Base-by-base conservation (phyloP, 1,140 invertebrate species). In the Aricia agestis region DNA sequence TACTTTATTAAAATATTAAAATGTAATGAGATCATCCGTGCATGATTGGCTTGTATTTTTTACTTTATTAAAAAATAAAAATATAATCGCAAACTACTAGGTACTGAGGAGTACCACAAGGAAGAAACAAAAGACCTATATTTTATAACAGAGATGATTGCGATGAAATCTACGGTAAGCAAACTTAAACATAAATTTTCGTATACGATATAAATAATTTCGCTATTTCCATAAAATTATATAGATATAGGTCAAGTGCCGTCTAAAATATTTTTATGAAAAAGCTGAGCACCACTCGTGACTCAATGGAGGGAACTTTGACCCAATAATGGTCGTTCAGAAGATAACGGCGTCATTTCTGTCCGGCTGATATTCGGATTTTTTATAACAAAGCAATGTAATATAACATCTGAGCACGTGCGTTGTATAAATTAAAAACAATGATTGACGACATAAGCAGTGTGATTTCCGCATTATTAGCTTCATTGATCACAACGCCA, bases 331-430 rank as follows among this genome's bases (percentile, higher is more conserved):
- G 0, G 18, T 13, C 19, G 59, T 11, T 19, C 59, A 25, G 18
- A 25, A 63, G 59, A 63, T 63, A 63, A 63, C 59, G 25, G 58
- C 58, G 15, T 17, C 58, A 59, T 59, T 17, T 6, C 58, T 59
- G 58, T 59, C 58, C 15, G 9, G 45, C 45, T 13, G 45, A 52
- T 52, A 52, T 52, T 11, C 10, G 11, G 45, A 52, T 13, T 52
- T 45, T 52, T 13, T 52, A 13, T 52, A 13, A 9, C 45, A 52
- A 52, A 13, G 13, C 13, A 1, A 1, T 11, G 13, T 52, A 15
- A 13, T 4, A 52, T 4, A 52, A 11, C 9, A 52, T 13, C 1
- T 9, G 13, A 52, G 11, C 45, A 52, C 45, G 45, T 52, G 45
- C 45, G 45, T 13, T 52, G 45, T 52, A 13, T 52, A 13, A 9